Evolutionary conservation across 2,888 invertebrate genomes (phyloP), one percentile per base, ranked within the genome.

Genomic region (Gnatocerus cornutus): DNA sequence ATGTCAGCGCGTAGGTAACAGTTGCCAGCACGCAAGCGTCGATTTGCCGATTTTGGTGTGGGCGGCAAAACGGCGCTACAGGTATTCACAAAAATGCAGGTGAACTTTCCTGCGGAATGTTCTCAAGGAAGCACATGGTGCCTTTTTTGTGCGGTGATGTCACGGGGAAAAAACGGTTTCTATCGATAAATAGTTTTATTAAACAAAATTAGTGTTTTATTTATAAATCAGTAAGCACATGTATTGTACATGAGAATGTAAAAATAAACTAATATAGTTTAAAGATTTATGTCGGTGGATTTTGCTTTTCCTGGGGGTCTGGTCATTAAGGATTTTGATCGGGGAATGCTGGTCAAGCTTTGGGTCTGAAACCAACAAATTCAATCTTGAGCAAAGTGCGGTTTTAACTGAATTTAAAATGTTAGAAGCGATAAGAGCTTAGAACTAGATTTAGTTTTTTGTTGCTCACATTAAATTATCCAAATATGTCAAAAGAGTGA

Each of bases 341-440:
- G 77, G 29, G 84, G 84, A 59, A 81, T 78, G 70, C 82, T 79
- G 65, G 81, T 83, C 71, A 84, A 79, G 73, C 84, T 84, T 73
- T 81, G 79, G 6, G 83, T 80, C 84, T 84, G 78, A 48, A 83
- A 83, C 68, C 76, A 77, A 66, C 14, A 71, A n/a, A 39, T 6
- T n/a, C 39, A 39, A n/a, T n/a, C n/a, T n/a, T n/a, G n/a, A n/a
- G n/a, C n/a, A n/a, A n/a, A n/a, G n/a, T n/a, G n/a, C n/a, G n/a
- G n/a, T n/a, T n/a, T n/a, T n/a, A n/a, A n/a, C n/a, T n/a, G n/a
- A n/a, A n/a, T n/a, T n/a, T n/a, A n/a, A n/a, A n/a, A n/a, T n/a
- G n/a, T n/a, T n/a, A n/a, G n/a, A n/a, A n/a, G n/a, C n/a, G n/a
- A n/a, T n/a, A n/a, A n/a, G n/a, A n/a, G n/a, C n/a, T n/a, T n/a